Evolutionary conservation across 2,888 invertebrate genomes (phyloP), one percentile per base, ranked within the genome.

Genomic region (Octonoba sinensis): DNA sequence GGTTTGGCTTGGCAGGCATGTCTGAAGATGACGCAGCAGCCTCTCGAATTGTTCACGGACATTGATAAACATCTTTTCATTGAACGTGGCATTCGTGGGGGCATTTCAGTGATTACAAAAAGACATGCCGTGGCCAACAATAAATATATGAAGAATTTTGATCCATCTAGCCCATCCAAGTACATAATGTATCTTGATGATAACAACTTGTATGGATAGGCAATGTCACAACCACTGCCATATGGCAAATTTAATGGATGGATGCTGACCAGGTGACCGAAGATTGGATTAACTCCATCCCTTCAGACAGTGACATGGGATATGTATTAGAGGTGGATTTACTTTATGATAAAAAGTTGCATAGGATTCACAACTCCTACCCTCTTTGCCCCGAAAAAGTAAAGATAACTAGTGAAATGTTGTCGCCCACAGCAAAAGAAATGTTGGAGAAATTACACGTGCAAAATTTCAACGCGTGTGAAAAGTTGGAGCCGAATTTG

Each of bases 41-140:
- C 27, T 76, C 75, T 87, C 57, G 84, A 87, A 77, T 77, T 86
- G 54, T 70, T 88, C 8, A 82, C 77, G 51, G 86, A 87, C 79
- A 67, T 81, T 57, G 86, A 87, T 67, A 85, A 84, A 85, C 83
- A 85, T 46, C 46, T 85, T 11, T 84, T 87, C 57, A 66, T 86
- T 75, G 86, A 86, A 79, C 27, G 81, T 59, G 79, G 85, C 72
- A 82, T 77, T 46, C 83, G 86, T 85, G 86, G 76, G 4, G 76
- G 82, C 13, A 56, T 83, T 46, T 78, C 75, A 44, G 69, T 62
- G 15, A 67, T 56, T 46, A 67, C 46, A 36, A 69, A 77, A 16
- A 77, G 82, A 60, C 49, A 67, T 57, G 73, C 44, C 24, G 71
- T 57, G 57, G 65, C 69, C 8, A 82, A 83, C 27, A 3, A 27